Base-by-base conservation (phyloP, 2,888 invertebrate genomes). In the Pollenia labialis region DNA sequence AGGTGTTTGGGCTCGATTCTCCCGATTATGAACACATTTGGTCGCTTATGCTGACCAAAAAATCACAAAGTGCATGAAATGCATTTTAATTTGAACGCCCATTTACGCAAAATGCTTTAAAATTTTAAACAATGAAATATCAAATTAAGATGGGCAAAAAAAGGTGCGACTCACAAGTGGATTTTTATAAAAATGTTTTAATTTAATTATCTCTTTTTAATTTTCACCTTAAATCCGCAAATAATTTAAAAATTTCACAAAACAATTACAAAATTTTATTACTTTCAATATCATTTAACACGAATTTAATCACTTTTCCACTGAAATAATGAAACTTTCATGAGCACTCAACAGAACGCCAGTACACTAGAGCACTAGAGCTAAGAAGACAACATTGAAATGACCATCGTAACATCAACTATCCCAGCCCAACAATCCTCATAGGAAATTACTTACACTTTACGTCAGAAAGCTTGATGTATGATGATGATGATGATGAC, bases 381-480 rank as follows among this genome's bases (percentile, higher is more conserved):
- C 40, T 48, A 62, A 50, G 50, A 60, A 60, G 52, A 64, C 44
- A 46, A 52, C 8, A 72, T 42, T 14, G 12, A 64, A 50, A 40
- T 7, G 74, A 50, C 44, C 58, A 60, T 42, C 48, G n/a, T 14
- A 14, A 12, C 40, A 7, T 44, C 32, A 32, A 32, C 12, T 42
- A 56, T 16, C 56, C 40, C n/a, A 23, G 44, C 18, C 12, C 44
- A 23, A 42, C 44, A 58, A 76, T 44, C 16, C 82, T 69, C 68
- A 52, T 69, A 82, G 75, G 76, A 69, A 82, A 82, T 76, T 64
- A 52, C 69, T 76, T 76, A 71, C 76, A 82, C 76, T 76, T 54
- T 54, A 82, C 76, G 82, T 76, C 82, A 76, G 44, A 75, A 76
- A 69, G 60, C 50, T 42, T 82, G 82, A 82, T 82, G 76, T 69